Base-by-base conservation (phyloP, 2,113 vertebrate species). In the Anolis sagrei region DNA sequence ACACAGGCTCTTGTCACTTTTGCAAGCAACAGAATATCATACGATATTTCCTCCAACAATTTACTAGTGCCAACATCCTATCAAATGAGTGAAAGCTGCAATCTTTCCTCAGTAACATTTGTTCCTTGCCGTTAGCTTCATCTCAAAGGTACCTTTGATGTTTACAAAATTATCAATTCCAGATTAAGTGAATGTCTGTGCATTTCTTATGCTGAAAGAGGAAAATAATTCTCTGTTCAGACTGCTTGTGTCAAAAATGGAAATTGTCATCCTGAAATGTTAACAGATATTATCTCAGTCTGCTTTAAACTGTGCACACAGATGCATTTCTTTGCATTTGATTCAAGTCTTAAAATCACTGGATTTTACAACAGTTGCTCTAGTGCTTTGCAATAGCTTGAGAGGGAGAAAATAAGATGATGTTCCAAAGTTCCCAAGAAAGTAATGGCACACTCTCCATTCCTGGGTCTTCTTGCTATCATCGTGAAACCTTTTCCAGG, bases 1-100 rank as follows among this genome's bases (percentile, higher is more conserved):
- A 99, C 98, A 1, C 98, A 98, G 93, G 98, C 97, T 21, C 79
- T 99, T 92, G 98, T 99, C 54, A 95, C 95, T 7, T 95, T 97
- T 44, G 88, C 96, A n/a, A 95, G 94, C 62, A 90, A 95, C 83
- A 88, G 96, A 90, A 94, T 95, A 87, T 94, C 95, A 11, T 96
- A 95, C 0, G 93, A 96, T 85, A 89, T 92, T 80, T 91, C 93
- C 76, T 86, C 93, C 82, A 91, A 92, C 79, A 93, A 32, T n/a
- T 89, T 94, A 0, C 19, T 82, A 73, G 83, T 92, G 73, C 86
- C 95, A 2, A 82, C 96, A 0, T 92, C 95, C 39, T 95, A 95
- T 76, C 96, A 95, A 79, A 79, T 93, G 88, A 92, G 92, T 1
- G 95, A 97, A 81, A 95, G 90, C 77, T 96, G 94, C 86, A 96